Conservation (phyloP, 2,113 vertebrate genomes). For the Nesogale talazaci region DNA sequence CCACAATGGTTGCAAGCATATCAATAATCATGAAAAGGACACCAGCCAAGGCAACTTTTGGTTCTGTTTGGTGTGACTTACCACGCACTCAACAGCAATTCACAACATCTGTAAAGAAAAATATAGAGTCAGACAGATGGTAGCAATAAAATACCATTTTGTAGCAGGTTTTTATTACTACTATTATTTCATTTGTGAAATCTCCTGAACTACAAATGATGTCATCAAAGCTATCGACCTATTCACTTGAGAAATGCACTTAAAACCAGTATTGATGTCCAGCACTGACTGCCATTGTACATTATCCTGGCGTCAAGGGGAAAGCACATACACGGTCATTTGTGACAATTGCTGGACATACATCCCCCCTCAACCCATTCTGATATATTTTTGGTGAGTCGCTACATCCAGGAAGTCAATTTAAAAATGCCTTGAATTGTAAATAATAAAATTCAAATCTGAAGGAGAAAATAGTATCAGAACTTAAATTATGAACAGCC, state of each 20-base stretch:
- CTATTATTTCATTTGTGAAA: background rate
- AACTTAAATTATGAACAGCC: no score
- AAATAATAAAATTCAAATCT: no score
- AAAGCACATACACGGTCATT: background rate
- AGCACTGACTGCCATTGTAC: background rate
- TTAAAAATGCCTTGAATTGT: background rate
- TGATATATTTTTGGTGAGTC: background rate
- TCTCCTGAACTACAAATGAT: background rate
- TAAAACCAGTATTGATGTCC: background rate
- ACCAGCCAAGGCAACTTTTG: no score
- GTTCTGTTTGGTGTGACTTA: no score
- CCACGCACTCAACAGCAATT: no score
- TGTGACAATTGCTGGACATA: background rate
- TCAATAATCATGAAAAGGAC: no score
- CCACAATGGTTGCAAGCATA: no score
- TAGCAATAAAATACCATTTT: no score
- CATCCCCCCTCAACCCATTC: background rate
- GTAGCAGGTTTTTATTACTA: background rate
- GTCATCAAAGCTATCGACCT: background rate
- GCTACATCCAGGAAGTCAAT: background rate
- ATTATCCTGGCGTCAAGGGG: background rate
- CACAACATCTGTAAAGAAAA: no score
- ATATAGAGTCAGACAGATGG: no score
- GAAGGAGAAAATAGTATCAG: no score
- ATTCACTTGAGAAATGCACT: background rate